Conservation (phyloP, 2,888 invertebrate species). For the Vesta saturnalis region DNA sequence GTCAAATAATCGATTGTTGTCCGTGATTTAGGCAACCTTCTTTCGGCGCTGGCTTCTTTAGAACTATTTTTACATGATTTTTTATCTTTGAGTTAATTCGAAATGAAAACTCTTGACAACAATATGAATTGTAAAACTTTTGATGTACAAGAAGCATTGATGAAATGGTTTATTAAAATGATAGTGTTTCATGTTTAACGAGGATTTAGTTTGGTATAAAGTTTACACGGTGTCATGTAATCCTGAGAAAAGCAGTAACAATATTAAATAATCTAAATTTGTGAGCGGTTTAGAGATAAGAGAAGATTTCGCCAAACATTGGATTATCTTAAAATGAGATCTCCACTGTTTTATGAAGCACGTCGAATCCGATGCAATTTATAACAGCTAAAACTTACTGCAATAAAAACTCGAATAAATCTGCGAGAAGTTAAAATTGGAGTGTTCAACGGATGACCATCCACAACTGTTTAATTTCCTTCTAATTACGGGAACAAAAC, state of each 20-base stretch:
- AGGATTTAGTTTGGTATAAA: conserved; percentile 15
- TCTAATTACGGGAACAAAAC: conserved; percentile 61
- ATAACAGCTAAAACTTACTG: conserved; percentile 49
- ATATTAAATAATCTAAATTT: conserved; percentile 56
- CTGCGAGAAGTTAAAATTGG: conserved; percentile 54
- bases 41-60: too few species aligned
- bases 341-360: conserved; percentile 53
- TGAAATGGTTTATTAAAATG: too few species aligned
- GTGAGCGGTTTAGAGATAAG: conserved; percentile 51
- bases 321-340: conserved; percentile 51
- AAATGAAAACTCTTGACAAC: too few species aligned
- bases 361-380: conserved; percentile 54
- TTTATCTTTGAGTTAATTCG: too few species aligned
- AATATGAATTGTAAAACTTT: too few species aligned
- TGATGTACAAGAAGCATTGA: too few species aligned
- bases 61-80: too few species aligned
- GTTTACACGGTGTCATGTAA: conserved; percentile 37
- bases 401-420: conserved; percentile 54
- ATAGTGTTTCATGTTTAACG: neutral
- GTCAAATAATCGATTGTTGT: neutral
- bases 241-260: conserved; percentile 39
- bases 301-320: conserved; percentile 43
- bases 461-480: conserved; percentile 60
- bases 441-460: conserved; percentile 53
- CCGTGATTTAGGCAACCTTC: neutral